Percentiles rank a stretch among this genome's conserved stretches.
Evolutionary conservation across 2,797 vertebrate species (phyloP).

Genomic region (Pelodytes ibericus): DNA sequence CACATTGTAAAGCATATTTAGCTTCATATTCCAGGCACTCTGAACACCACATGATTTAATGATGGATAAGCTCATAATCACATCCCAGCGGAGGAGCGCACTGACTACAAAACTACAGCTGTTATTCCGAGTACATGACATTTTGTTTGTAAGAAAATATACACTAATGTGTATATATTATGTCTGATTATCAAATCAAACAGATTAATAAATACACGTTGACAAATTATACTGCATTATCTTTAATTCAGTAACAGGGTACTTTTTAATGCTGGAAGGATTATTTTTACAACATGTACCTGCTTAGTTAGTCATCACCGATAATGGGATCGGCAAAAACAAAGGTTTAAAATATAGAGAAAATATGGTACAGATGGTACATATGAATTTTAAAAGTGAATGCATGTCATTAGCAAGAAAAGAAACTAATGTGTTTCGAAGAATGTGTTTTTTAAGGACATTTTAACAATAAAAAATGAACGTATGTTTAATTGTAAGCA

Average conservation of each 20-base stretch:
- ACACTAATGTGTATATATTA: conserved; percentile 58
- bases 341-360: too few relatives aligned
- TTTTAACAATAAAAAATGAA: too few relatives aligned
- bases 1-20: conserved; percentile 77
- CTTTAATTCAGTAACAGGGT: conserved; percentile 19
- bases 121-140: conserved; percentile 74
- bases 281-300: neutral
- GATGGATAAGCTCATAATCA: conserved; percentile 71
- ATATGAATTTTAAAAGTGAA: too few relatives aligned
- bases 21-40: conserved; percentile 71
- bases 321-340: too few relatives aligned
- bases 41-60: conserved; percentile 71
- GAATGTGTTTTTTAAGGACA: too few relatives aligned
- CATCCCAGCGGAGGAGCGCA: conserved; percentile 64
- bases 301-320: too few relatives aligned
- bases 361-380: too few relatives aligned
- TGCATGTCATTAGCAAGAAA: too few relatives aligned
- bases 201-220: conserved; percentile 68
- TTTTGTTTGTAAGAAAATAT: conserved; percentile 19
- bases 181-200: conserved; percentile 75
- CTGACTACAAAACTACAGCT: conserved; percentile 74
- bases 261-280: neutral
- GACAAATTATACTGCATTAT: conserved; percentile 75
- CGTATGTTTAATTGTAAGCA: too few relatives aligned
- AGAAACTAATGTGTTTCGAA: too few relatives aligned